These are phyloP conservation scores for Potorous gilbertii DNA, from an alignment of 2,797 vertebrate species.

Conservation along the genomic window DNA sequence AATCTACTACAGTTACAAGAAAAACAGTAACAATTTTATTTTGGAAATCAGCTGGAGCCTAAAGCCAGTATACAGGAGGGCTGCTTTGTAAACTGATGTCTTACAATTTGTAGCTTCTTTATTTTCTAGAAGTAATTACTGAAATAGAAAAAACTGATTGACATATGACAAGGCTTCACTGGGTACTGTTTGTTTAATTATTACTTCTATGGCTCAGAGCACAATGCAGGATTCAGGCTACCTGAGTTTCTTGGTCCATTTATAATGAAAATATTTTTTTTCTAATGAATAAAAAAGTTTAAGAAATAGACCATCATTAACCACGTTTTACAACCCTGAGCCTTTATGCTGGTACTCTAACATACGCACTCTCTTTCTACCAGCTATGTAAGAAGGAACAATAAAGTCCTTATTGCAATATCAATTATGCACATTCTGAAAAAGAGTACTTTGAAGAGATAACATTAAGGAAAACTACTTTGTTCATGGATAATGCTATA, in stretches of 20 bases:
- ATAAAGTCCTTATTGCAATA: not conserved
- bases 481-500: conserved; percentile 1
- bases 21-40: not conserved
- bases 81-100: not conserved
- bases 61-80: not conserved
- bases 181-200: conserved; percentile 17
- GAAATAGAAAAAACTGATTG: conserved; percentile 25
- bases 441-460: not conserved
- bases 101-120: not conserved
- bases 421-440: conserved; percentile 14
- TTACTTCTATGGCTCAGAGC: conserved; percentile 10
- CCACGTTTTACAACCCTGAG: not conserved
- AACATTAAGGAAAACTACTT: not conserved
- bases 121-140: not conserved
- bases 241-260: conserved; percentile 1
- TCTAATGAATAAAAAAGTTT: not conserved
- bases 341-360: conserved; percentile 29
- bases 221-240: not conserved
- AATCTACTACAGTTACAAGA: not conserved
- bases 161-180: conserved; percentile 9
- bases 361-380: not conserved
- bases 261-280: conserved; percentile 35
- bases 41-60: not conserved
- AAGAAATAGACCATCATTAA: conserved; percentile 7
- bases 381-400: not conserved